Conservation (phyloP, 2,113 vertebrate genomes). For the Mesembrinibis cayennensis region DNA sequence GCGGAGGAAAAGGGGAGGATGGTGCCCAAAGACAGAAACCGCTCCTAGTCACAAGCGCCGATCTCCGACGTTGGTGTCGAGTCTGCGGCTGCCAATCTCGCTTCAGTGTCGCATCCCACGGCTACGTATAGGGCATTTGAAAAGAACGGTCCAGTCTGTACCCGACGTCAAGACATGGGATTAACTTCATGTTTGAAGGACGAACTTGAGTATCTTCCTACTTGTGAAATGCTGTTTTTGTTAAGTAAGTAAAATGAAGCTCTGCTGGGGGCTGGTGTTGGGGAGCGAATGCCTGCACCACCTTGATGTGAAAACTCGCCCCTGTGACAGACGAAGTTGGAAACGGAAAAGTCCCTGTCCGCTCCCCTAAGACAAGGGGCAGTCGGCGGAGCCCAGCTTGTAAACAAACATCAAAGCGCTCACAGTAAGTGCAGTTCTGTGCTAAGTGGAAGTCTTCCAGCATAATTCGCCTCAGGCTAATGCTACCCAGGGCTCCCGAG, state of each 20-base stretch:
- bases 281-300: background rate
- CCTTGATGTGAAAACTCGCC: background rate
- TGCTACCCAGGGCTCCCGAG: background rate
- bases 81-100: rapidly evolving
- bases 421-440: background rate
- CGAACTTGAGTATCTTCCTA: background rate
- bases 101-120: rapidly evolving
- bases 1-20: background rate
- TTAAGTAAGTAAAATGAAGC: background rate
- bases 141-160: background rate
- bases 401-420: background rate
- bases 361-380: background rate
- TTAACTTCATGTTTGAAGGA: background rate
- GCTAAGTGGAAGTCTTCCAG: background rate
- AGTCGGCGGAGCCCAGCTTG: background rate
- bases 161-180: background rate
- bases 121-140: rapidly evolving
- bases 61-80: rapidly evolving
- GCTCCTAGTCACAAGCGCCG: background rate
- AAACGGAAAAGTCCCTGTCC: background rate
- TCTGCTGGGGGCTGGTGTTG: background rate
- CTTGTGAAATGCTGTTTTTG: background rate
- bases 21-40: background rate
- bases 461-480: background rate
- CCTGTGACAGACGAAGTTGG: background rate